A percentile compares a stretch with the other conserved stretches of the same genome.
Evolutionary conservation across 2,888 invertebrate species (phyloP).

Genomic region (Sminthurides aquaticus): DNA sequence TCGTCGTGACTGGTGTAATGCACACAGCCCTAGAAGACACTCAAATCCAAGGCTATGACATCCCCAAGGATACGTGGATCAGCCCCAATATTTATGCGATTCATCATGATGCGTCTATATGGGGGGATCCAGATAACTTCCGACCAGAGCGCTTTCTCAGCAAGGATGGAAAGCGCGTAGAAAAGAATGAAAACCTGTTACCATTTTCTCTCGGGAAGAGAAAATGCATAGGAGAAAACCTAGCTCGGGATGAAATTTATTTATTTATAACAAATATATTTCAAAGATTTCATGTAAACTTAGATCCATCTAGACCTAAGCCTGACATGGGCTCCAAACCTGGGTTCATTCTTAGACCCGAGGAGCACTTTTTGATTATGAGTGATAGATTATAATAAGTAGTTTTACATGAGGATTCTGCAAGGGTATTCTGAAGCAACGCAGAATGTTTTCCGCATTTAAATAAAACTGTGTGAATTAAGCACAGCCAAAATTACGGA

Average conservation of each 20-base stretch:
- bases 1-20: slow-evolving; percentile 12
- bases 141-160: slow-evolving; percentile 34
- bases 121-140: slow-evolving; percentile 34
- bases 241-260: slow-evolving; percentile 8
- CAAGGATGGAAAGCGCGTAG: slow-evolving; percentile 15
- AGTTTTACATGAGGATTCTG: too few relatives aligned
- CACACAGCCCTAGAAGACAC: slow-evolving; percentile 7
- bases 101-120: slow-evolving; percentile 26
- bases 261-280: slow-evolving; percentile 8
- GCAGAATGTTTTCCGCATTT: too few relatives aligned
- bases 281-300: background rate
- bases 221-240: slow-evolving; percentile 11
- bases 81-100: slow-evolving; percentile 17
- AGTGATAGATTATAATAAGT: background rate
- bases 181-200: slow-evolving; percentile 10
- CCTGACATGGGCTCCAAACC: background rate
- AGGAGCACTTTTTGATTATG: slow-evolving; percentile 4
- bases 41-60: slow-evolving; percentile 4
- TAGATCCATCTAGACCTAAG: slow-evolving; percentile 1
- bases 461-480: too few relatives aligned
- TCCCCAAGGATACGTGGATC: slow-evolving; percentile 11
- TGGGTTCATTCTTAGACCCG: slow-evolving; percentile 1
- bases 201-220: slow-evolving; percentile 16
- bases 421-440: too few relatives aligned
- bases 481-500: too few relatives aligned